Evolutionary conservation across 2,113 vertebrate species (phyloP).

Genomic region (Seriola aureovittata): DNA sequence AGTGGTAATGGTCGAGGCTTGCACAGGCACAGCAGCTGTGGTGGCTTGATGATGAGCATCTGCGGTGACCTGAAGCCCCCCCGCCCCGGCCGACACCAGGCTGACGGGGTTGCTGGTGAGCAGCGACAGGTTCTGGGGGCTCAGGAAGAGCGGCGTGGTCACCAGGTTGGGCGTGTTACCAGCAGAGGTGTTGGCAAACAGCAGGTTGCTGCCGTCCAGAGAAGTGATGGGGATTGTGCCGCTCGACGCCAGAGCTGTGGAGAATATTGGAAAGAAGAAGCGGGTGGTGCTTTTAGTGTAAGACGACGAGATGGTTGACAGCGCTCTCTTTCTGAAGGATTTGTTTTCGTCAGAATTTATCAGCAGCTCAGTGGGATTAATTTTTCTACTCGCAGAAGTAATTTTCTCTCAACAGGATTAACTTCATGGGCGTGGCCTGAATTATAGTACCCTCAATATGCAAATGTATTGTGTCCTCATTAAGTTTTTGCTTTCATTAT

Average conservation of each 20-base stretch:
- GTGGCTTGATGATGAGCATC: slow-evolving; percentile 92
- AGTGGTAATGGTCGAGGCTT: slow-evolving; percentile 94
- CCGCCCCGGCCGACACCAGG: slow-evolving; percentile 92
- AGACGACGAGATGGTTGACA: no score
- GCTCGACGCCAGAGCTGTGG: slow-evolving; percentile 93
- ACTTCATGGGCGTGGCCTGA: slow-evolving; percentile 25
- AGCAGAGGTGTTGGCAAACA: slow-evolving; percentile 92
- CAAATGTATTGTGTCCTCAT: slow-evolving; percentile 5
- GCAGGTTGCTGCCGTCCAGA: slow-evolving; percentile 95
- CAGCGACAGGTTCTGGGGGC: slow-evolving; percentile 98
- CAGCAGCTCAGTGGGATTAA: neutral
- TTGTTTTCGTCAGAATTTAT: neutral
- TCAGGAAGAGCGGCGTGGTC: slow-evolving; percentile 97
- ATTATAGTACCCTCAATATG: slow-evolving; percentile 11
- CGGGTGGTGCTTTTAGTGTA: neutral
- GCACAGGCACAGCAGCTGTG: slow-evolving; percentile 85
- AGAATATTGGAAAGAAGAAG: neutral
- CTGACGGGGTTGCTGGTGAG: slow-evolving; percentile 99
- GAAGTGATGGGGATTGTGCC: slow-evolving; percentile 97
- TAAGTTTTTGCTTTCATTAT: slow-evolving; percentile 8
- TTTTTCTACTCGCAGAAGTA: neutral
- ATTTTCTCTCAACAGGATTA: slow-evolving; percentile 31
- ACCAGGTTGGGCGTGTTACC: slow-evolving; percentile 94
- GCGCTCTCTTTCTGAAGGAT: neutral
- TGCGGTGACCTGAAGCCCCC: slow-evolving; percentile 91